Evolutionary conservation across 2,888 invertebrate species (phyloP), one percentile per base, ranked within the genome.

Genomic region (Malthinus seriepunctatus): DNA sequence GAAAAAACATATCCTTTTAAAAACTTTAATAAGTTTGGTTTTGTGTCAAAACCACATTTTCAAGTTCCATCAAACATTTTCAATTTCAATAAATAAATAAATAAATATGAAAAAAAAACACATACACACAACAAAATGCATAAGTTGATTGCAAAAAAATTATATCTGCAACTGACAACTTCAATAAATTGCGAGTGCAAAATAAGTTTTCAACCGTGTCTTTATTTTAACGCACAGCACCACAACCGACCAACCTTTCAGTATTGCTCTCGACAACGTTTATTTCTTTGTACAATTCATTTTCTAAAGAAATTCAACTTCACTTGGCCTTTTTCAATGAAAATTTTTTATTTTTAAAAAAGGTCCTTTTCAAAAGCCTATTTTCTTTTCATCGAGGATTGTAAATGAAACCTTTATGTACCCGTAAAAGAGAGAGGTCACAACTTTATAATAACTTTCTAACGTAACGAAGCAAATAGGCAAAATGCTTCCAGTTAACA

Each of bases 91-190:
- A 23, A 23, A 23, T 23, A 23, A 23, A 23, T 23, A 23, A 23
- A 23, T 23, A 23, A 23, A 23, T 23, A 23, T 23, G 5, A 23
- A 23, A 23, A 23, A 23, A 23, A 23, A 23, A 23, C 5, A 23
- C 23, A 23, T 23, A 23, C 5, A 23, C 23, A 23, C 23, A 5
- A 2, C 15, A 42, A 42, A 42, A 42, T 42, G 39, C 39, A 42
- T 42, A 42, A 42, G 39, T 42, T 42, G 39, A 42, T 49, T 48
- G 42, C 47, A 49, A 52, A 51, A 57, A 45, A 42, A 51, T 45
- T 34, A 58, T 58, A 45, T 45, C 58, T 58, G 58, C 39, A 44
- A 42, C 14, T 53, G 58, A 58, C 58, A 45, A 42, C 44, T 58
- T 58, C 35, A 35, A 52, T 58, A 45, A 51, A 52, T 37, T 11